A percentile compares a stretch with the other conserved stretches of the same genome.
Conservation (phyloP, 1,140 invertebrate genomes). For the Ceratoteleas bidentatus region DNA sequence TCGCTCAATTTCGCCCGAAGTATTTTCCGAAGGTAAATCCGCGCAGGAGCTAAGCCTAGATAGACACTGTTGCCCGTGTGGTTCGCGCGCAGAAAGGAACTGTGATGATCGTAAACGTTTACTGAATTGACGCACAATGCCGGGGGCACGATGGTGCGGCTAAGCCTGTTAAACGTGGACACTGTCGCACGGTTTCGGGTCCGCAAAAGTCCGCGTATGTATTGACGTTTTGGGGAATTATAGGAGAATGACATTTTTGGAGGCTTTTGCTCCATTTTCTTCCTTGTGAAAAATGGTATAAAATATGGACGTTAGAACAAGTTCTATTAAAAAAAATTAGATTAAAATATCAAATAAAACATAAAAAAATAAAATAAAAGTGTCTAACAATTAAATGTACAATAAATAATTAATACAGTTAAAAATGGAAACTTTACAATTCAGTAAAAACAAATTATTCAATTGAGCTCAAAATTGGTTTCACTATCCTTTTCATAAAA, state of each 20-base stretch:
- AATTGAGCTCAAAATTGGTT: too few species aligned
- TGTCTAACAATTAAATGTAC: too few species aligned
- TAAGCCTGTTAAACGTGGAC: slow-evolving; percentile 68
- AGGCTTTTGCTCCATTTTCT: too few species aligned
- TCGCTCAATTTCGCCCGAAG: slow-evolving; percentile 75
- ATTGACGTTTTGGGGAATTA: slow-evolving; percentile 25
- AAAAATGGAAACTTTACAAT: too few species aligned
- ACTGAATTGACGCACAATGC: slow-evolving; percentile 64
- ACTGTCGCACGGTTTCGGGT: slow-evolving; percentile 58
- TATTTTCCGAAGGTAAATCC: slow-evolving; percentile 70
- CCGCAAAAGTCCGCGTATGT: slow-evolving; percentile 28
- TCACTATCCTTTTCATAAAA: too few species aligned
- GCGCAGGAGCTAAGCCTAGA: slow-evolving; percentile 56
- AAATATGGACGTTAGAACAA: too few species aligned
- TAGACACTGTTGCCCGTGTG: slow-evolving; percentile 31
- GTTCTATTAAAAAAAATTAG: too few species aligned
- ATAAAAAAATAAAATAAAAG: too few species aligned
- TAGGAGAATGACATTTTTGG: neutral
- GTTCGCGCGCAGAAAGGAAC: slow-evolving; percentile 43
- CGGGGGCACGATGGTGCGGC: slow-evolving; percentile 41
- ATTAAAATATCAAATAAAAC: too few species aligned
- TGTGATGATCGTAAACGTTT: slow-evolving; percentile 67
- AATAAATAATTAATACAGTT: too few species aligned
- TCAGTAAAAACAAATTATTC: too few species aligned
- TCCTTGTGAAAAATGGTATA: too few species aligned